Conservation (phyloP, 2,797 vertebrate species). For the Lutjanus campechanus region DNA sequence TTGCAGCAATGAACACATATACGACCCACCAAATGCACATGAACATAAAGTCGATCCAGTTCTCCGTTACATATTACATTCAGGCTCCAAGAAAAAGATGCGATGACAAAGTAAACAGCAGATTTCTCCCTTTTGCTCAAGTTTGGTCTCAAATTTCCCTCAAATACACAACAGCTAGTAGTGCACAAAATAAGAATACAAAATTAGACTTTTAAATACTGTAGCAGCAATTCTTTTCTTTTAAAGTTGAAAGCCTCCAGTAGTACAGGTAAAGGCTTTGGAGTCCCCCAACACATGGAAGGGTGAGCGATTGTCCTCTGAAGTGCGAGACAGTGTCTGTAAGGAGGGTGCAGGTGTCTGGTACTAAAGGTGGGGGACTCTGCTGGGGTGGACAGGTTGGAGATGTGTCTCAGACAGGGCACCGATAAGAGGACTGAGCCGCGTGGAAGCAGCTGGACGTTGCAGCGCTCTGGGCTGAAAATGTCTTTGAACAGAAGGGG, state of each 20-base stretch:
- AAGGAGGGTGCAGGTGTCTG: slow-evolving; percentile 70
- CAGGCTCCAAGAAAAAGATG: slow-evolving; percentile 80
- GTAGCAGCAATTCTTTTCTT: slow-evolving; percentile 88
- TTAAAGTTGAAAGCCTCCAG: slow-evolving; percentile 83
- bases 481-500: slow-evolving; percentile 54
- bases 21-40: slow-evolving; percentile 73
- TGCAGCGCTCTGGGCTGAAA: slow-evolving; percentile 59
- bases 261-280: slow-evolving; percentile 78
- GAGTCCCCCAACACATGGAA: slow-evolving; percentile 70
- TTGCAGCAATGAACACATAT: slow-evolving; percentile 78
- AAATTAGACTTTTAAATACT: slow-evolving; percentile 90
- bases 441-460: slow-evolving; percentile 69
- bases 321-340: slow-evolving; percentile 69
- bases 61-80: slow-evolving; percentile 81
- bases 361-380: slow-evolving; percentile 59
- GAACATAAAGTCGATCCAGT: slow-evolving; percentile 75
- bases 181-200: slow-evolving; percentile 90
- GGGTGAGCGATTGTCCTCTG: slow-evolving; percentile 83
- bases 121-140: slow-evolving; percentile 84
- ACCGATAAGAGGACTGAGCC: slow-evolving; percentile 52
- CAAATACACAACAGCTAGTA: slow-evolving; percentile 85
- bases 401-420: slow-evolving; percentile 50
- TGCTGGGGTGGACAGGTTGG: slow-evolving; percentile 62
- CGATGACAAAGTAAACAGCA: slow-evolving; percentile 83
- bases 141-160: slow-evolving; percentile 88